Conservation (phyloP, 2,113 vertebrate species). For the Mola mola region DNA sequence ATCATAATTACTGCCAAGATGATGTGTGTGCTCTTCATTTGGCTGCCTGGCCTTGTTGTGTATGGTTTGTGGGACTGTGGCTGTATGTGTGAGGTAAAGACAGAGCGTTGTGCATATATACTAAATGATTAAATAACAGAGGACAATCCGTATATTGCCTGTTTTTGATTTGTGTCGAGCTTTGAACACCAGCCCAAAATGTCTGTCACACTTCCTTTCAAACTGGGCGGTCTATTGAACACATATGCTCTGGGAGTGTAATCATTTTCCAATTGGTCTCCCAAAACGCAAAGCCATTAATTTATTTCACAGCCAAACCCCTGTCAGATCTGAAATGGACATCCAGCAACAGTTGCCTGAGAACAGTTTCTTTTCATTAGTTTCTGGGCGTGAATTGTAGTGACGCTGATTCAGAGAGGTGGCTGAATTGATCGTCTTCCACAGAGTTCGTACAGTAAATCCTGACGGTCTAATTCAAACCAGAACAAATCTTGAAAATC, state of each 20-base stretch:
- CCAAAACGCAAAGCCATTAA: slow-evolving; percentile 36
- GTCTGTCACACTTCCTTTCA: slow-evolving; percentile 73
- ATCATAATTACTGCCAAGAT: background rate
- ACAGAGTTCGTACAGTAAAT: slow-evolving; percentile 12
- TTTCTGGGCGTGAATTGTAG: slow-evolving; percentile 28
- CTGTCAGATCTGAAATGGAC: slow-evolving; percentile 36
- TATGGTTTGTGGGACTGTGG: slow-evolving; percentile 3
- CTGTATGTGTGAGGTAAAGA: slow-evolving; percentile 39
- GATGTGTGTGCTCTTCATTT: slow-evolving; percentile 16
- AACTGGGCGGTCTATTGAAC: slow-evolving; percentile 74
- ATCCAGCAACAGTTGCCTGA: slow-evolving; percentile 51
- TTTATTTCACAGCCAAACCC: slow-evolving; percentile 55
- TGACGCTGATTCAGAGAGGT: slow-evolving; percentile 9
- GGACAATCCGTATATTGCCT: slow-evolving; percentile 76
- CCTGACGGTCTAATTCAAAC: slow-evolving; percentile 13
- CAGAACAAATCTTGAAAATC: slow-evolving; percentile 28
- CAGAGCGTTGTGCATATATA: slow-evolving; percentile 38
- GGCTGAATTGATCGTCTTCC: slow-evolving; percentile 15
- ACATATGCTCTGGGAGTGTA: slow-evolving; percentile 75
- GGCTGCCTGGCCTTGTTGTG: no score
- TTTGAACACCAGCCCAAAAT: slow-evolving; percentile 69
- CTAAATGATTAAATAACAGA: slow-evolving; percentile 64
- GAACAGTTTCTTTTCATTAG: slow-evolving; percentile 48
- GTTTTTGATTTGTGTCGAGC: slow-evolving; percentile 67
- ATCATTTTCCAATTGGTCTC: slow-evolving; percentile 55